Conservation (phyloP, 1,140 invertebrate species). For the Drosophila gunungcola region DNA sequence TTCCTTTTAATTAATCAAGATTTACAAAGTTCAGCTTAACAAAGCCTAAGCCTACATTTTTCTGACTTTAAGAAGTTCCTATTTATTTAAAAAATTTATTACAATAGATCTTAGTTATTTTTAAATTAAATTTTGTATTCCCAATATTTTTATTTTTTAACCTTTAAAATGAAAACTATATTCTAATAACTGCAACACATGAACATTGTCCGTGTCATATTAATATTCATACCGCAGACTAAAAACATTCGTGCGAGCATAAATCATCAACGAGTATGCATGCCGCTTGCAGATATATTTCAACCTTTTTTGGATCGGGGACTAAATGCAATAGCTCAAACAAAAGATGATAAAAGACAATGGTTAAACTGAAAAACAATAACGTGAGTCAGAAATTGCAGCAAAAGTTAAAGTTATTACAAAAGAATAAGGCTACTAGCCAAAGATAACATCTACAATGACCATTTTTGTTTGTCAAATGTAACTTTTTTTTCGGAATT, state of each 20-base stretch:
- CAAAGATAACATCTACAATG: background rate
- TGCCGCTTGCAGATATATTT: constrained; percentile 9
- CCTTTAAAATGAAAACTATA: background rate
- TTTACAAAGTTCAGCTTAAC: too few relatives aligned
- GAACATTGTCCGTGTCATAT: constrained; percentile 2
- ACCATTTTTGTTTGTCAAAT: too few relatives aligned
- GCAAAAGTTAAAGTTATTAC: background rate
- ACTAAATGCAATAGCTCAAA: constrained; percentile 21
- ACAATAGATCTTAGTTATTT: too few relatives aligned
- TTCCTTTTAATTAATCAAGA: too few relatives aligned
- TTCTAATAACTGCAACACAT: background rate
- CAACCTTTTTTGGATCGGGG: constrained; percentile 16
- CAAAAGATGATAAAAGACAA: constrained; percentile 29
- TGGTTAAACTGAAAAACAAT: constrained; percentile 3
- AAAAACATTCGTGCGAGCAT: constrained; percentile 42
- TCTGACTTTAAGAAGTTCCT: too few relatives aligned
- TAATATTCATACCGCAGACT: constrained; percentile 36
- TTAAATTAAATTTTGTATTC: too few relatives aligned
- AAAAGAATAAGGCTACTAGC: background rate
- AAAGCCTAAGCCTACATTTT: too few relatives aligned
- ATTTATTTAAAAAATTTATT: too few relatives aligned
- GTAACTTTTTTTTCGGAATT: too few relatives aligned
- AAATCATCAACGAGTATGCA: constrained; percentile 31
- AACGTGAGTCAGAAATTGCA: constrained; percentile 17
- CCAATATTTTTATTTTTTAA: too few relatives aligned